phyloP scores from a whole-genome alignment of 2,888 invertebrate genomes.

The Acanthosepion pharaonis region DNA sequence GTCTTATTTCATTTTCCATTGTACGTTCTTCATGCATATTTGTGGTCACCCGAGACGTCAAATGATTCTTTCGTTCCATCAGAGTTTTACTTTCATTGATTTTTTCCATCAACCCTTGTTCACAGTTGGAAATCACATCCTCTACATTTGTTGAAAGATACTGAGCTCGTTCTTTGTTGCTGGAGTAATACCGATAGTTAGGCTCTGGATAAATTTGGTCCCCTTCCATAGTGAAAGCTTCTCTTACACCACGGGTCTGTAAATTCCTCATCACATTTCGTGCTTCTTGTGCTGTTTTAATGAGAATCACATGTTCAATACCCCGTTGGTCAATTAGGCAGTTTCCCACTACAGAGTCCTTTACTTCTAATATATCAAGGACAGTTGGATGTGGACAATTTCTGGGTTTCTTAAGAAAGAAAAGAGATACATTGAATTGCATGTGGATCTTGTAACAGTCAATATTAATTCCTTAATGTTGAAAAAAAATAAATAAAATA shows the following conservation, averaged over 20 bases:
- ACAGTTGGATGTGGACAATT: slow-evolving; percentile 74
- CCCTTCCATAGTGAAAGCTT: slow-evolving; percentile 69
- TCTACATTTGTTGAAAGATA: slow-evolving; percentile 69
- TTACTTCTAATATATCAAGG: slow-evolving; percentile 83
- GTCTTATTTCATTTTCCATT: slow-evolving; percentile 64
- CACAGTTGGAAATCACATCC: slow-evolving; percentile 63
- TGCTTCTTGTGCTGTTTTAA: slow-evolving; percentile 82
- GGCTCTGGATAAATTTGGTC: slow-evolving; percentile 69
- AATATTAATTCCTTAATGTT: too few relatives aligned
- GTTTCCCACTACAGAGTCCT: slow-evolving; percentile 87
- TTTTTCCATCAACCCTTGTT: slow-evolving; percentile 51
- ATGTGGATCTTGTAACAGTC: too few relatives aligned
- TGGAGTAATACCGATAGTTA: slow-evolving; percentile 71
- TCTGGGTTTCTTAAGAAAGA: not conserved
- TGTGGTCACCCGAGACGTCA: slow-evolving; percentile 55
- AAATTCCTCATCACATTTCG: slow-evolving; percentile 80
- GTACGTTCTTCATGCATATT: slow-evolving; percentile 63
- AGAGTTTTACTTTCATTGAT: slow-evolving; percentile 49
- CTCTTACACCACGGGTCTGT: slow-evolving; percentile 67
- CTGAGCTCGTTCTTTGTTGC: slow-evolving; percentile 60
- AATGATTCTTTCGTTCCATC: slow-evolving; percentile 51
- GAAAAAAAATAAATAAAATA: too few relatives aligned
- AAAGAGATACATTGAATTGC: not conserved
- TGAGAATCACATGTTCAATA: slow-evolving; percentile 85
- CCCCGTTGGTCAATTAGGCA: slow-evolving; percentile 84